Base-by-base conservation (phyloP, 2,797 vertebrate species). In the Acanthis flammea region DNA sequence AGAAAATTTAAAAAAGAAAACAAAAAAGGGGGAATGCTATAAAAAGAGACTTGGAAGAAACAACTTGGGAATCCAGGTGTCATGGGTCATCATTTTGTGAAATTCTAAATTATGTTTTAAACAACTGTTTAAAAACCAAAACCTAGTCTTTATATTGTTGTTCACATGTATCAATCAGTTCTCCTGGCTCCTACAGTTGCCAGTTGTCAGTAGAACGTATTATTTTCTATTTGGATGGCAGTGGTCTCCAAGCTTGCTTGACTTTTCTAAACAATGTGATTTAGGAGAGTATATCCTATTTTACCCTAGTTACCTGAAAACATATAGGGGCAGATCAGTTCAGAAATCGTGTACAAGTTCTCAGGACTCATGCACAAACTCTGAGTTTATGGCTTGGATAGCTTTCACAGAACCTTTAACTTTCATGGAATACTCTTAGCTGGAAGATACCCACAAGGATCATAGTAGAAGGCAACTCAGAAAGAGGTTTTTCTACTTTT, bases 1-100 rank as follows among this genome's bases (percentile, higher is more conserved):
- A 21, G 1, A 54, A n/a, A 54, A 9, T 51, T 10, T 3, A 37
- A 19, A 28, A 19, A 28, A 19, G 6, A 31, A 8, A 14, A 14
- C 5, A 4, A 31, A 39, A 53, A 27, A 6, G 3, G 1, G 1
- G 2, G 2, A 17, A 6, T 8, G 6, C 7, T 55, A 3, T 30
- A 44, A 61, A 30, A 66, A 44, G 18, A 68, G 14, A 42, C 8
- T 51, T 44, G 4, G 16, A 79, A 39, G 7, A 73, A 71, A 50
- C 5, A 55, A 55, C 14, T 44, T 45, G 7, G 13, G 15, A 65
- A 73, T 72, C 28, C 1, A 27, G 35, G 23, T 48, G 8, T 73
- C 15, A 61, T 42, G 14, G 30, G 35, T 60, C 54, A 70, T 3
- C 12, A 16, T 48, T 74, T 84, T 19, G 31, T 42, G 33, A 60